phyloP scores from a whole-genome alignment of 2,797 vertebrate species.

The Gymnodraco acuticeps region DNA sequence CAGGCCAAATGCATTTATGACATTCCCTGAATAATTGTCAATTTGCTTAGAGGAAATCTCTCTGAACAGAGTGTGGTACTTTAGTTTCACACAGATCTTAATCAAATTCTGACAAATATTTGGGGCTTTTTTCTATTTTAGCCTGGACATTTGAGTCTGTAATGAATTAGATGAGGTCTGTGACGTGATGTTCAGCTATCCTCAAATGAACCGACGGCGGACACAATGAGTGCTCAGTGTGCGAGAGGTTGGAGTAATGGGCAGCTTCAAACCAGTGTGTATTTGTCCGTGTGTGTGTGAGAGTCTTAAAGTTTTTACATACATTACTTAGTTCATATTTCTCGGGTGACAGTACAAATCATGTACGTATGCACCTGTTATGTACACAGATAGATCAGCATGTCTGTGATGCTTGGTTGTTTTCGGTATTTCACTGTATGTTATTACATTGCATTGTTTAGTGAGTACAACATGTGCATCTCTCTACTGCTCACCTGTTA shows the following conservation, averaged over 20 bases:
- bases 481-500: constrained; percentile 49
- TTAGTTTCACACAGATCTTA: constrained; percentile 42
- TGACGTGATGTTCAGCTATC: constrained; percentile 68
- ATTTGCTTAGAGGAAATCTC: constrained; percentile 21
- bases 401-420: background rate
- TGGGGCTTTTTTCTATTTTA: constrained; percentile 47
- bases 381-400: background rate
- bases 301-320: constrained; percentile 9
- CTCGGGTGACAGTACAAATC: background rate
- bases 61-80: constrained; percentile 10
- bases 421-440: constrained; percentile 8
- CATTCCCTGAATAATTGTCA: constrained; percentile 3
- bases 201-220: constrained; percentile 68
- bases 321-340: background rate
- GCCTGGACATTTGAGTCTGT: constrained; percentile 46
- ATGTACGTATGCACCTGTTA: background rate
- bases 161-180: constrained; percentile 73
- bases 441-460: constrained; percentile 20
- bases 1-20: constrained; percentile 23
- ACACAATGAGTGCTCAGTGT: constrained; percentile 64
- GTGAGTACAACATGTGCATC: constrained; percentile 25
- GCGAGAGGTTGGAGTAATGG: constrained; percentile 33
- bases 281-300: constrained; percentile 9
- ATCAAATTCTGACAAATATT: constrained; percentile 62
- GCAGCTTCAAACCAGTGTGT: constrained; percentile 22